phyloP scores from a whole-genome alignment of 1,140 invertebrate genomes.

The Eulimnadia texana region DNA sequence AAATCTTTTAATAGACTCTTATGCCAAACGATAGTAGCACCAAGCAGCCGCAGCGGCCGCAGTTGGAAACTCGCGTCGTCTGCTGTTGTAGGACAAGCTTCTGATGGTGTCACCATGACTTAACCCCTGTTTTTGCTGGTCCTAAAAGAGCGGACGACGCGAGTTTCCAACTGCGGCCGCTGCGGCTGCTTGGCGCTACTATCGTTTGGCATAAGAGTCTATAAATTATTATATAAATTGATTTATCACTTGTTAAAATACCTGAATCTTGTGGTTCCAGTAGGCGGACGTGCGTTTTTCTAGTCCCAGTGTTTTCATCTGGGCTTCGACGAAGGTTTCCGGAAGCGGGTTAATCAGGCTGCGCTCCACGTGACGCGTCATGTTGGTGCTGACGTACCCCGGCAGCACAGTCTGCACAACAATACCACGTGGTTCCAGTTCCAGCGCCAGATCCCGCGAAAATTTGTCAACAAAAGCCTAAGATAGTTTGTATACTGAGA shows the following conservation, averaged over 20 bases:
- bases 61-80: too few species aligned
- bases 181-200: too few species aligned
- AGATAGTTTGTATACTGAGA: too few species aligned
- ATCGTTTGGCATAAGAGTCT: too few species aligned
- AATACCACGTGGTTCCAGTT: constrained; percentile 60
- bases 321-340: constrained; percentile 54
- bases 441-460: constrained; percentile 58
- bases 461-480: constrained; percentile 77
- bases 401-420: constrained; percentile 70
- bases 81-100: too few species aligned
- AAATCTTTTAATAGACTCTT: too few species aligned
- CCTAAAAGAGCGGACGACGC: too few species aligned
- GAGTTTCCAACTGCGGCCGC: too few species aligned
- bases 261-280: constrained; percentile 22
- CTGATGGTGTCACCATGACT: too few species aligned
- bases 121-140: too few species aligned
- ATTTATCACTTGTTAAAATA: neutral
- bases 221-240: neutral
- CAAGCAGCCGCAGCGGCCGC: too few species aligned
- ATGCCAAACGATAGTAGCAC: too few species aligned
- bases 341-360: constrained; percentile 64
- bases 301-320: constrained; percentile 60
- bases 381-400: constrained; percentile 81
- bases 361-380: constrained; percentile 68
- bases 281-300: constrained; percentile 60